These are phyloP conservation scores for Lepidocolaptes lacrymiger DNA, from an alignment of 2,797 vertebrate genomes.

Conservation along the genomic window DNA sequence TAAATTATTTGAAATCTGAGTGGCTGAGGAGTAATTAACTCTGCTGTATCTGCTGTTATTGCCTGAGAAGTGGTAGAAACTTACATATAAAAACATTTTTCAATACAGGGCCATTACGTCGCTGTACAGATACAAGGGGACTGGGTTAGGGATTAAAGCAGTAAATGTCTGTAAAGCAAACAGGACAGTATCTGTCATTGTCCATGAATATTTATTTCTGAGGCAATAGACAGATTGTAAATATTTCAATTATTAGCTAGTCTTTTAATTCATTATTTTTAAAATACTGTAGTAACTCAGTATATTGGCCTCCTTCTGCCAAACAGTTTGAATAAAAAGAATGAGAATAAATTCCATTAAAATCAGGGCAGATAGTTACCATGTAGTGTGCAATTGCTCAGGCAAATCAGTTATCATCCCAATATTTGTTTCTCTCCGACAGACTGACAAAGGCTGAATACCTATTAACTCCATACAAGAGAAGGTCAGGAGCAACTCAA, in stretches of 20 bases:
- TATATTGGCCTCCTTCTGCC: background rate
- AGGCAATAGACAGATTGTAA: background rate
- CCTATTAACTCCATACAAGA: background rate
- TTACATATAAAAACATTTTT: background rate
- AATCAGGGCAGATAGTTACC: background rate
- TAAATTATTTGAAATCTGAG: background rate
- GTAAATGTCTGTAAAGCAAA: background rate
- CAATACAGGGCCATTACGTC: background rate
- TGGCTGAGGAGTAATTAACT: background rate
- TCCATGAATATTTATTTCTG: background rate
- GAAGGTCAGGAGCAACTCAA: slow-evolving; percentile 1
- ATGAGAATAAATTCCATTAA: background rate
- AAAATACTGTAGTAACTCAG: background rate
- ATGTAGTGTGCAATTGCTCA: background rate
- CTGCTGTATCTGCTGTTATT: background rate
- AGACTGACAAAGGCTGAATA: background rate
- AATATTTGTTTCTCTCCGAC: background rate
- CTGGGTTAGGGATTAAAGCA: background rate
- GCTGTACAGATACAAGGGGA: background rate
- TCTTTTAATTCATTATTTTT: background rate
- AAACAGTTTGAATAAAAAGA: background rate
- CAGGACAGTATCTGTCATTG: background rate
- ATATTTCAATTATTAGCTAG: background rate
- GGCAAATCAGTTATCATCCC: background rate
- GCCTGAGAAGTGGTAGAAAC: background rate